Evolutionary conservation across 2,888 invertebrate species (phyloP).

Genomic region (Callyntrura guangdongensis): DNA sequence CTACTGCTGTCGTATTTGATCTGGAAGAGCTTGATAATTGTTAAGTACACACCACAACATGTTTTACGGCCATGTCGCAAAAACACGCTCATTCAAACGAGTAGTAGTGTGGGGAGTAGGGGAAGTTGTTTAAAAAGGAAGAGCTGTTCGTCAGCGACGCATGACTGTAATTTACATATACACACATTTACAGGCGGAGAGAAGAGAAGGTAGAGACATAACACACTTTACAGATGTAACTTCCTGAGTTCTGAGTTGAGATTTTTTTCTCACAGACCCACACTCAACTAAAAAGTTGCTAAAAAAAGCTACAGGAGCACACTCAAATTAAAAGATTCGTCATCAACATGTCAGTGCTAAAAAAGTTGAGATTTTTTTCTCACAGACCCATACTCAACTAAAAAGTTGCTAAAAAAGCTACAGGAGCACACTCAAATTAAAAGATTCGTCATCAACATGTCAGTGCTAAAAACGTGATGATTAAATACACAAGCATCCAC

Average conservation of each 20-base stretch:
- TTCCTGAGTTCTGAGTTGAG: conserved; percentile 63
- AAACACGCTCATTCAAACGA: no score
- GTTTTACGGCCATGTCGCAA: neutral
- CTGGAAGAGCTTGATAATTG: neutral
- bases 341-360: neutral
- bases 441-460: neutral
- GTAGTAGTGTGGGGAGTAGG: no score
- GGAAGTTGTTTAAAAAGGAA: no score
- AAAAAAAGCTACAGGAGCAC: no score
- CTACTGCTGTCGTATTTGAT: conserved; percentile 9
- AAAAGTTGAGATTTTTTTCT: conserved; percentile 3
- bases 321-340: neutral
- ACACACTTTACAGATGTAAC: neutral
- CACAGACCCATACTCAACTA: neutral
- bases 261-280: conserved; percentile 18
- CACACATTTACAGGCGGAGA: no score
- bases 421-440: neutral
- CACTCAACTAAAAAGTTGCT: neutral
- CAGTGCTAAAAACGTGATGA: neutral
- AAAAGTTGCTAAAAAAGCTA: neutral
- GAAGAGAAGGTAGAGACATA: neutral
- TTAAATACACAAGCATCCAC: no score
- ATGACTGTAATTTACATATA: no score
- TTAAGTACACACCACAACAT: neutral
- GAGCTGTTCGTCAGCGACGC: no score